Percentiles rank a stretch among this genome's conserved stretches.
Evolutionary conservation across 2,888 invertebrate species (phyloP).

Genomic region (Frankliniella fusca): DNA sequence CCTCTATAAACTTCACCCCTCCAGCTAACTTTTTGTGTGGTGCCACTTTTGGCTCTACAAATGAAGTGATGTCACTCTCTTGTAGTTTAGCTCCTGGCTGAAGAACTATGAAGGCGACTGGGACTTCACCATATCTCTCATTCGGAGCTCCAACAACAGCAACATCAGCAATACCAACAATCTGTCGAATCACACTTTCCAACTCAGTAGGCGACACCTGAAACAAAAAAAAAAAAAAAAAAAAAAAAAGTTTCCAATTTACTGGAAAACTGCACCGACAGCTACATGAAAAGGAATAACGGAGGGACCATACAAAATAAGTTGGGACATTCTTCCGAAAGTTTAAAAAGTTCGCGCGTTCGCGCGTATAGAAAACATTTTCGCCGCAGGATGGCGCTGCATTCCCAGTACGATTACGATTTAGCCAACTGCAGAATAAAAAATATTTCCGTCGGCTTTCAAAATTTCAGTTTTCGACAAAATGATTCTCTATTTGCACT

Average conservation of each 20-base stretch:
- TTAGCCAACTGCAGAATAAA: not conserved
- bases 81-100: slow-evolving; percentile 54
- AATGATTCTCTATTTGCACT: not conserved
- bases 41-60: slow-evolving; percentile 52
- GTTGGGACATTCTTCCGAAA: not conserved
- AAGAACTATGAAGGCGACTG: slow-evolving; percentile 67
- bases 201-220: slow-evolving; percentile 83
- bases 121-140: slow-evolving; percentile 67
- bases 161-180: slow-evolving; percentile 67
- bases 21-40: slow-evolving; percentile 49
- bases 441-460: not conserved
- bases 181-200: slow-evolving; percentile 69
- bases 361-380: not conserved
- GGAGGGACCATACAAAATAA: not conserved
- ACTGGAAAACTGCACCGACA: too few species aligned
- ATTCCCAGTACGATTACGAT: not conserved
- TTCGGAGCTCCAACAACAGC: slow-evolving; percentile 75
- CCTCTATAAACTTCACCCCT: slow-evolving; percentile 50
- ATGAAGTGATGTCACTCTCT: slow-evolving; percentile 55
- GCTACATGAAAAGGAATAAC: not conserved
- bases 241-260: not conserved
- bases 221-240: slow-evolving; percentile 37
- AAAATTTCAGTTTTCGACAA: too few species aligned
- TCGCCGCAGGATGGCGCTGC: not conserved
- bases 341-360: too few species aligned